These are phyloP conservation scores for Cynodonichthys magdalenae DNA, from an alignment of 2,797 vertebrate species.

Conservation along the genomic window DNA sequence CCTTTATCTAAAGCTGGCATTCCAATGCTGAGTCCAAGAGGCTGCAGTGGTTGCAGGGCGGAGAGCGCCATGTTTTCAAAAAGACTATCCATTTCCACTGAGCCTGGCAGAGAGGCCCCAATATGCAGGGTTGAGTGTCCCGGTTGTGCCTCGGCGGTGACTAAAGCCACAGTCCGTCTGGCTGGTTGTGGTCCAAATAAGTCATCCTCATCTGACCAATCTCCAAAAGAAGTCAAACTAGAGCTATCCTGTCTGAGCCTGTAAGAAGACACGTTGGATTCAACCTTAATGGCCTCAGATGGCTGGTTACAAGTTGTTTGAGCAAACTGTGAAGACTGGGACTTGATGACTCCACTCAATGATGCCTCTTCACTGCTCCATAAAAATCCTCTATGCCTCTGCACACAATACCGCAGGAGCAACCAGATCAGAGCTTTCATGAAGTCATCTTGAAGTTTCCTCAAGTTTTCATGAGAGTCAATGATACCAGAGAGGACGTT, in stretches of 20 bases:
- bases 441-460: conserved; percentile 92
- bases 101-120: conserved; percentile 88
- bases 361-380: conserved; percentile 68
- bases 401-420: conserved; percentile 88
- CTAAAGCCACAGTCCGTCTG: conserved; percentile 80
- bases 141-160: conserved; percentile 75
- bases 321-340: conserved; percentile 74
- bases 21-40: conserved; percentile 85
- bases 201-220: conserved; percentile 93
- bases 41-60: conserved; percentile 84
- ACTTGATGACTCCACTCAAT: conserved; percentile 68
- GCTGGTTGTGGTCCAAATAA: conserved; percentile 88
- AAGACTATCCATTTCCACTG: conserved; percentile 85
- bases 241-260: conserved; percentile 82
- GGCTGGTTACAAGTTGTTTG: conserved; percentile 68
- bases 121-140: conserved; percentile 64
- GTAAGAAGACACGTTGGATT: conserved; percentile 71
- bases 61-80: conserved; percentile 81
- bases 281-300: conserved; percentile 64
- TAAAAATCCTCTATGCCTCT: conserved; percentile 75
- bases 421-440: conserved; percentile 93
- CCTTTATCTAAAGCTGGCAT: conserved; percentile 89
- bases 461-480: conserved; percentile 93
- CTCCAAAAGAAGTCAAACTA: conserved; percentile 86
- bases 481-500: conserved; percentile 95